phyloP scores from a whole-genome alignment of 2,797 vertebrate species.

The Anguilla megastoma region DNA sequence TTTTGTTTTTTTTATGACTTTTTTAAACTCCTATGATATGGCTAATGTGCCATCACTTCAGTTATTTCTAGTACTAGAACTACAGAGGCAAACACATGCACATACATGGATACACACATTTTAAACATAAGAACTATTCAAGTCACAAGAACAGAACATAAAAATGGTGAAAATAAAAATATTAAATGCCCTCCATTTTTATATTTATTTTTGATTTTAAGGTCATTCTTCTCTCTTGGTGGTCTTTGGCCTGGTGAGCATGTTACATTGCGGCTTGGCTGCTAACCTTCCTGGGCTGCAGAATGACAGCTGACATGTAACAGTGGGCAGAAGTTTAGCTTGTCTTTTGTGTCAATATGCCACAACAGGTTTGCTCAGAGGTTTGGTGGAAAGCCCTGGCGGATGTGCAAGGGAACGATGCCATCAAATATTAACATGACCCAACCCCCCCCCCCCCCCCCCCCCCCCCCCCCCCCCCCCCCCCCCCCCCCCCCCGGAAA shows the following conservation, averaged over 20 bases:
- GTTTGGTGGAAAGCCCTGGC: constrained; percentile 34
- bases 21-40: not conserved
- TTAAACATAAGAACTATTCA: not conserved
- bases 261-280: not conserved
- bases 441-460: not conserved
- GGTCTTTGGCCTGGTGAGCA: not conserved
- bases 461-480: too few species aligned
- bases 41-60: not conserved
- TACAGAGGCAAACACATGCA: not conserved
- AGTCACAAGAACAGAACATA: not conserved
- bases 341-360: constrained; percentile 50
- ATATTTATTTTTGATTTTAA: too few species aligned
- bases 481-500: too few species aligned
- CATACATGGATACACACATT: not conserved
- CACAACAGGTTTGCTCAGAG: constrained; percentile 53
- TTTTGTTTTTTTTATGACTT: not conserved
- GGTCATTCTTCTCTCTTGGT: too few species aligned
- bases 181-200: not conserved
- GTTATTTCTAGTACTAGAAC: not conserved
- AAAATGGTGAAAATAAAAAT: not conserved
- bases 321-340: constrained; percentile 28
- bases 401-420: constrained; percentile 38
- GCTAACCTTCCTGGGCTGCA: not conserved
- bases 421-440: constrained; percentile 43
- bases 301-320: not conserved